These are phyloP conservation scores for Sebastes vulpes DNA, from an alignment of 2,797 vertebrate genomes.

Conservation along the genomic window DNA sequence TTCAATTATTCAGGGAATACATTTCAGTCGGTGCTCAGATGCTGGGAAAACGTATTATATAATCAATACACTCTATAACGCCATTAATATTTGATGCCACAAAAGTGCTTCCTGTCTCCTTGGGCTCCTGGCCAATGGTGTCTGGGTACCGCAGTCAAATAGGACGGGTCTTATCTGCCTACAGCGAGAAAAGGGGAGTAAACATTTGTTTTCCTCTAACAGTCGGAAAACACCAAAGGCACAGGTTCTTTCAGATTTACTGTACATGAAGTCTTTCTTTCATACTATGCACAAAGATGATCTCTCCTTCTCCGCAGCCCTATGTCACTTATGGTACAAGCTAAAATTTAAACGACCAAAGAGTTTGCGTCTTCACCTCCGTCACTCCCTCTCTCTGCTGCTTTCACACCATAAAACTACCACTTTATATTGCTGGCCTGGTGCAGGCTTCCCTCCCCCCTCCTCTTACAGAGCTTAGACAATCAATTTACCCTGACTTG, in stretches of 20 bases:
- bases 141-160: slow-evolving; percentile 68
- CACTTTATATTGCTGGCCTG: slow-evolving; percentile 56
- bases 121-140: slow-evolving; percentile 71
- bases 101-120: slow-evolving; percentile 85
- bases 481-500: slow-evolving; percentile 80
- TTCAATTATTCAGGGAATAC: slow-evolving; percentile 86
- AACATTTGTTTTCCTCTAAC: slow-evolving; percentile 60
- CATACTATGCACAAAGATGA: background rate
- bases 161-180: slow-evolving; percentile 45
- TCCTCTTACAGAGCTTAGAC: slow-evolving; percentile 66
- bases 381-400: slow-evolving; percentile 26
- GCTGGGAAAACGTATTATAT: slow-evolving; percentile 85
- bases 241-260: slow-evolving; percentile 2
- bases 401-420: slow-evolving; percentile 52
- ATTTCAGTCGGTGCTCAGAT: slow-evolving; percentile 78
- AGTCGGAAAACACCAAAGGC: slow-evolving; percentile 19
- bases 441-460: slow-evolving; percentile 18
- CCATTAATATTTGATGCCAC: slow-evolving; percentile 84
- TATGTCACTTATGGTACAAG: background rate
- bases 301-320: background rate
- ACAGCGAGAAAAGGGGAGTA: slow-evolving; percentile 22
- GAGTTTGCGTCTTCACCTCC: slow-evolving; percentile 8
- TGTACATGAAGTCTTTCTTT: background rate
- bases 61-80: slow-evolving; percentile 86
- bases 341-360: slow-evolving; percentile 15